Base-by-base conservation (phyloP, 2,888 invertebrate genomes). In the Molorchus minor region DNA sequence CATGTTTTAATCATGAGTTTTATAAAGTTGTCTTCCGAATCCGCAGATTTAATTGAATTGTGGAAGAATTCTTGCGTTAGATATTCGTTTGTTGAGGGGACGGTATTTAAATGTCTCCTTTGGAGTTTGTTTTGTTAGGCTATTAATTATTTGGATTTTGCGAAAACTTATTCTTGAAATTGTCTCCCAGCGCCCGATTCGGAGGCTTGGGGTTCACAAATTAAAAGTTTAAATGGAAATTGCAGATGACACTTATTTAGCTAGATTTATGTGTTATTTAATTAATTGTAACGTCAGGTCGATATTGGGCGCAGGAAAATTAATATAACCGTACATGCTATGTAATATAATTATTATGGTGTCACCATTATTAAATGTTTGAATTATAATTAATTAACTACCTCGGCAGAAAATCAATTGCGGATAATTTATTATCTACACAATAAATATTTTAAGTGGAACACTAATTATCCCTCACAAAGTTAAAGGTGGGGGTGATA, bases 1-100 rank as follows among this genome's bases (percentile, higher is more conserved):
- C 72, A 73, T 76, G 75, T 76, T 77, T 77, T 74, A 77, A 74
- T 76, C 74, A 75, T 75, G 77, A 76, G 73, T 72, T 75, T 74
- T 72, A 71, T 74, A 73, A 76, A 76, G 74, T 74, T 75, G 74
- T 71, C 74, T 64, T 61, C 61, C 65, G 66, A 52, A 52, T 68
- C 64, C 58, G 58, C 65, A 55, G 64, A 69, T 72, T 69, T 74
- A 73, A 74, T 73, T 73, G 73, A 73, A 74, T 73, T 71, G 71
- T 63, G 62, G 59, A 64, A 56, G 69, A 72, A 73, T 71, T 69
- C 69, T 70, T 61, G 70, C 69, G 66, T 69, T 63, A 71, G 70
- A 72, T 69, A 69, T 69, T 69, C 68, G 68, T 69, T 71, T 70
- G 69, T 66, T 69, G 65, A 52, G 47, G 58, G 56, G 56, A 55